phyloP scores from a whole-genome alignment of 1,140 invertebrate species.

The Anadara kagoshimensis region DNA sequence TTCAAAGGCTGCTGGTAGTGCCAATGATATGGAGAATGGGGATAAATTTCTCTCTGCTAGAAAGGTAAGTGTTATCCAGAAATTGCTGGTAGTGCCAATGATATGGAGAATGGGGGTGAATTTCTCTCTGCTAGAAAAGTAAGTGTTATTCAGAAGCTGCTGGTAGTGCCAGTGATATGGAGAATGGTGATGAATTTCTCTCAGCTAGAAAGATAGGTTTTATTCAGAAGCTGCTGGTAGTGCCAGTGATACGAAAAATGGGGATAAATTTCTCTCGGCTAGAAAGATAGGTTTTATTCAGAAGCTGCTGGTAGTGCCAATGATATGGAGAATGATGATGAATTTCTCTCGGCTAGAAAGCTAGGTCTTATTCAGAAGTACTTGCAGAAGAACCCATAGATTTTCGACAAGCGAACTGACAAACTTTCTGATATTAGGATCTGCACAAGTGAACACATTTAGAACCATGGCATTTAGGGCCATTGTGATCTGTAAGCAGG shows the following conservation, averaged over 20 bases:
- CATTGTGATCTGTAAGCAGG: too few species aligned
- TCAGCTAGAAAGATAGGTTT: constrained; percentile 43
- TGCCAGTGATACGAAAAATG: constrained; percentile 33
- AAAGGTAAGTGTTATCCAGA: constrained; percentile 55
- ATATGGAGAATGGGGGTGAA: constrained; percentile 61
- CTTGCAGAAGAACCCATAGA: too few species aligned
- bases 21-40: constrained; percentile 50
- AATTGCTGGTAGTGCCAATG: too few species aligned
- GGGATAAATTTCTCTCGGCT: constrained; percentile 5
- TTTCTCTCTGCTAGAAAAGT: constrained; percentile 27
- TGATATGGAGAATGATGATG: constrained; percentile 60
- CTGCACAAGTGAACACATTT: too few species aligned
- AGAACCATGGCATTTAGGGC: too few species aligned
- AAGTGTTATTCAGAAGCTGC: constrained; percentile 46
- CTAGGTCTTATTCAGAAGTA: constrained; percentile 55
- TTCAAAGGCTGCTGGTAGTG: constrained; percentile 53
- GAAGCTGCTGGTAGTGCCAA: constrained; percentile 53
- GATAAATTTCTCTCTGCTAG: constrained; percentile 22
- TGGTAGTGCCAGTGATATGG: constrained; percentile 58
- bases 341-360: constrained; percentile 37
- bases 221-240: too few species aligned
- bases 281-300: constrained; percentile 39
- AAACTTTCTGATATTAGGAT: too few species aligned
- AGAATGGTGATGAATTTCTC: constrained; percentile 57
- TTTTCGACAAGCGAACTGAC: too few species aligned